These are phyloP conservation scores for Malurus cyaneus DNA, from an alignment of 2,113 vertebrate species.

Conservation along the genomic window DNA sequence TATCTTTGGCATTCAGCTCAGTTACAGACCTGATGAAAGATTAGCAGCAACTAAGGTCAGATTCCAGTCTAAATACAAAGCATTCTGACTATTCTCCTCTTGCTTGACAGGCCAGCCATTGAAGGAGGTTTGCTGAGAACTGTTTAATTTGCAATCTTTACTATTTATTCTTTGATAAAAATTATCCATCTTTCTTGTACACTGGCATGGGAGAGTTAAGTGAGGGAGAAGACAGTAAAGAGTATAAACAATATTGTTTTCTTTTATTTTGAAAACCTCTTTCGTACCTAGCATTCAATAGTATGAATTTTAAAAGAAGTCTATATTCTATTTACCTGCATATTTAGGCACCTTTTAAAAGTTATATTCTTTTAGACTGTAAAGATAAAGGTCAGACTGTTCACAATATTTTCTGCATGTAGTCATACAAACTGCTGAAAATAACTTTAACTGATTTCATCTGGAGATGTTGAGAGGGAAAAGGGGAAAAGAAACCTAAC, in stretches of 20 bases:
- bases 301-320: not conserved
- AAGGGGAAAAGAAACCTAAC: fast-evolving
- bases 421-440: not conserved
- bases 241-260: not conserved
- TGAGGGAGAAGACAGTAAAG: not conserved
- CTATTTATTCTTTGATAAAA: not conserved
- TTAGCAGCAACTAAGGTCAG: not conserved
- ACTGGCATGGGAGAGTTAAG: not conserved
- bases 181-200: not conserved
- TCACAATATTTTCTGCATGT: not conserved
- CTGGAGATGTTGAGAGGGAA: not conserved
- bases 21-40: not conserved
- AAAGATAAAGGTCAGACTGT: not conserved
- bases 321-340: not conserved
- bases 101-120: not conserved
- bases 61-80: not conserved
- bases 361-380: not conserved
- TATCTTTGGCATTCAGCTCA: not conserved
- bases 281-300: not conserved
- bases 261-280: not conserved
- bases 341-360: not conserved
- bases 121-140: not conserved
- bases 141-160: not conserved
- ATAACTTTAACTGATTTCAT: not conserved
- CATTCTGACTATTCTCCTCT: not conserved